Evolutionary conservation across 2,888 invertebrate genomes (phyloP), one percentile per base, ranked within the genome.

Genomic region (Proisotoma minuta): DNA sequence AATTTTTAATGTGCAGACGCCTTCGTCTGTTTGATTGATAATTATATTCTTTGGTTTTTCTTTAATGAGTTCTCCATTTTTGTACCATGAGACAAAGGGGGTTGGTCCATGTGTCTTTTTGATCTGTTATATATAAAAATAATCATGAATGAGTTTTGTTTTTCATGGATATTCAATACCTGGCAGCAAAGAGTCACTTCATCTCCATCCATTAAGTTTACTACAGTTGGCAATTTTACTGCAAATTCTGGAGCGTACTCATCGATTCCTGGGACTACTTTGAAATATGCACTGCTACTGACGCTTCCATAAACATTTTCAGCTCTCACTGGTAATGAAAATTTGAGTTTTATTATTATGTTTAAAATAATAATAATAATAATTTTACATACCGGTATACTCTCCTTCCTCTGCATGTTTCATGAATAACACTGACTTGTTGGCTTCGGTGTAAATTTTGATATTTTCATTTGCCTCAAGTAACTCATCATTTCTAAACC

Each of bases 261-360:
- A 18, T 62, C 61, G 4, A 79, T 77, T 15, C 4, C 18, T 68
- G 82, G 81, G 63, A 86, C 84, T 23, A 87, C 78, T 73, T 84
- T 82, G 3, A 91, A 76, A 22, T 85, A 85, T 2, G 91, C 89
- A 0, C 90, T 88, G 72, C 87, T 88, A n/a, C 89, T 89, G 5
- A 91, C 89, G 0, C 90, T 90, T 10, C 95, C 95, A 53, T 86
- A 88, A 54, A 88, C 88, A 78, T 95, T 95, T 78, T 91, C 89
- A 2, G 94, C 94, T 74, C 90, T 83, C 74, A 93, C 93, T 3
- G 8, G 34, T 34, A n/a, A n/a, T n/a, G n/a, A n/a, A n/a, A n/a
- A n/a, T n/a, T n/a, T n/a, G n/a, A n/a, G n/a, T n/a, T n/a, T n/a
- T n/a, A n/a, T n/a, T n/a, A n/a, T n/a, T n/a, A n/a, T n/a, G n/a